Percentiles rank a stretch among this genome's conserved stretches.
Evolutionary conservation across 1,140 invertebrate genomes (phyloP).

Genomic region (Drosophila tristis): DNA sequence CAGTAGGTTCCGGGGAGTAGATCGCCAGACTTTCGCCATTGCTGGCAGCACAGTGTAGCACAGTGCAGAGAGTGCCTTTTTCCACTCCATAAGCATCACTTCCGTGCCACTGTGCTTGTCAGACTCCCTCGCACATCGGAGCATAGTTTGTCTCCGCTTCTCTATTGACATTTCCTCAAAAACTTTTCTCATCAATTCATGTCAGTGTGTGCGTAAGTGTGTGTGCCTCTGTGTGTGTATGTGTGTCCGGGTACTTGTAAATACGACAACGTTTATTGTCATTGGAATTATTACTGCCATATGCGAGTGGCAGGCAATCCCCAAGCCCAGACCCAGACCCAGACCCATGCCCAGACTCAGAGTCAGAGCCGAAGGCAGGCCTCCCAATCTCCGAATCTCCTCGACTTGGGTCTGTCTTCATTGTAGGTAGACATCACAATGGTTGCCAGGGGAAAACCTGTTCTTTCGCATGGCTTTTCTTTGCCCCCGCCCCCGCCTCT

Average conservation of each 20-base stretch:
- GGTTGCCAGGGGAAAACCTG: constrained; percentile 76
- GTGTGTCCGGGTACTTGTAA: constrained; percentile 69
- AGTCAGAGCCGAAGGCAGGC: constrained; percentile 8
- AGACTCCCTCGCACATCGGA: constrained; percentile 41
- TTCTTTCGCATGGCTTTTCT: constrained; percentile 66
- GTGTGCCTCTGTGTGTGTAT: constrained; percentile 18
- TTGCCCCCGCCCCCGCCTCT: constrained; percentile 33
- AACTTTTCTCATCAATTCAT: constrained; percentile 81
- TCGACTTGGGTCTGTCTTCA: constrained; percentile 7
- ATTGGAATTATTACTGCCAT: constrained; percentile 79
- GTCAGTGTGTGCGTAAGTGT: constrained; percentile 56
- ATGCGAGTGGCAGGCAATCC: constrained; percentile 59
- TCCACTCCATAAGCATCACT: background rate
- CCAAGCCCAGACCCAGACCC: constrained; percentile 2
- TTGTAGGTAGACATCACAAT: constrained; percentile 75
- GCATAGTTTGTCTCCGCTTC: constrained; percentile 75
- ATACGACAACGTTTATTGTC: constrained; percentile 82
- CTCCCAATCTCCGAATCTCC: constrained; percentile 40
- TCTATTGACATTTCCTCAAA: constrained; percentile 82
- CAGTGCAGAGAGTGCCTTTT: background rate
- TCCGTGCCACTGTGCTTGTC: constrained; percentile 13
- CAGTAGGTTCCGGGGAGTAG: no score
- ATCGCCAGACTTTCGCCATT: no score
- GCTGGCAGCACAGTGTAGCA: background rate
- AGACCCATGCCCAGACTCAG: background rate